These are phyloP conservation scores for human (Homo sapiens) DNA, from an alignment of 2,113 vertebrate genomes.

Conservation along the genomic window DNA sequence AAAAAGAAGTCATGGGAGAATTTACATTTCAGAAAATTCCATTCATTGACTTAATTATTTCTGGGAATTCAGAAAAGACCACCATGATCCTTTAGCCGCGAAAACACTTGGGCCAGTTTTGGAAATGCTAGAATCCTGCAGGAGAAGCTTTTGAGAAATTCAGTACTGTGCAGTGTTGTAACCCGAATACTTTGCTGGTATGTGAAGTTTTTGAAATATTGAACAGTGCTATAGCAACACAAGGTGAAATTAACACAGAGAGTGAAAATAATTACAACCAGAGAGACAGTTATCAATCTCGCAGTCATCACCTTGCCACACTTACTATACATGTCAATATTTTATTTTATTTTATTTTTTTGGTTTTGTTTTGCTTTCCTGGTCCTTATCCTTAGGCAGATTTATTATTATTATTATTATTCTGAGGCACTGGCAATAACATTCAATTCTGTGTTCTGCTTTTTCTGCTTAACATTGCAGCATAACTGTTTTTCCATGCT, in stretches of 20 bases:
- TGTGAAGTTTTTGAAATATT: conserved; percentile 24
- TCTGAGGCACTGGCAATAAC: background rate
- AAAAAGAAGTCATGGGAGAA: conserved; percentile 60
- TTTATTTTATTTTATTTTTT: background rate
- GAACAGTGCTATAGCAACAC: background rate
- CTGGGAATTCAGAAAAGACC: conserved; percentile 77
- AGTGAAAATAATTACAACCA: background rate
- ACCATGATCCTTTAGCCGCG: conserved; percentile 55
- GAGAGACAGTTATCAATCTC: background rate
- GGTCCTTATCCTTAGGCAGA: background rate
- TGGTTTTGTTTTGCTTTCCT: background rate
- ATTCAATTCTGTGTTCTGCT: background rate
- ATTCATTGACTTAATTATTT: conserved; percentile 80
- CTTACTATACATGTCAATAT: background rate
- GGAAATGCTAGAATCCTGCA: background rate
- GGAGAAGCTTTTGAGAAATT: conserved; percentile 48
- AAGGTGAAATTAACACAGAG: conserved; percentile 28
- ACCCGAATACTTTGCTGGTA: background rate
- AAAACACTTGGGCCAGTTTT: conserved; percentile 35
- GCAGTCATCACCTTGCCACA: background rate
- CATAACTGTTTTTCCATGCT: conserved; percentile 48
- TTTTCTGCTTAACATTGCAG: background rate
- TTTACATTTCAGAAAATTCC: conserved; percentile 78
- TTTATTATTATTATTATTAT: background rate
- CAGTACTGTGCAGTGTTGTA: background rate